Percentiles rank a stretch among this genome's conserved stretches.
Evolutionary conservation across 2,797 vertebrate species (phyloP).

Genomic region (Hippopotamyrus pictus): DNA sequence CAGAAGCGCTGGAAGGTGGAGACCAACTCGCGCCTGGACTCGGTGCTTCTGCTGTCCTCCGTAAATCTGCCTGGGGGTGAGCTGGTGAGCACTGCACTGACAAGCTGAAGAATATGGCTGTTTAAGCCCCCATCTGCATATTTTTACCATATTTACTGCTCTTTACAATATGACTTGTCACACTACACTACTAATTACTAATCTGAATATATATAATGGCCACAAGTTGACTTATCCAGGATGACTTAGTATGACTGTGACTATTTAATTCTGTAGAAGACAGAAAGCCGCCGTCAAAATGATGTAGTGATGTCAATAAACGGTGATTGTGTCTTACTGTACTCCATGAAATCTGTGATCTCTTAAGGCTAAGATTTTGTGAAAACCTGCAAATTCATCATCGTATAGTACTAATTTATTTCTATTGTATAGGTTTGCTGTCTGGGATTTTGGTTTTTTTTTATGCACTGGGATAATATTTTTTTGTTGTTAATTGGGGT

Average conservation of each 20-base stretch:
- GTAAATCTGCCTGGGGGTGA: constrained; percentile 95
- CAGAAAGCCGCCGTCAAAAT: constrained; percentile 10
- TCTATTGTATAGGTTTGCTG: not conserved
- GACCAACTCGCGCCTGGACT: constrained; percentile 88
- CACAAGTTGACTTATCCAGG: not conserved
- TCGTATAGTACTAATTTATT: not conserved
- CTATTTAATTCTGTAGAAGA: no score
- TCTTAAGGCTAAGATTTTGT: not conserved
- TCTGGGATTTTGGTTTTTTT: not conserved
- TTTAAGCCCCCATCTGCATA: not conserved
- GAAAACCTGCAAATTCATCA: not conserved
- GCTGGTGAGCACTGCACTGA: constrained; percentile 69
- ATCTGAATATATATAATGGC: not conserved
- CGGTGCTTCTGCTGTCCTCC: constrained; percentile 82
- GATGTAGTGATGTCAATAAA: constrained; percentile 15
- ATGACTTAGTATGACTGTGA: not conserved
- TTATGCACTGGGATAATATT: not conserved
- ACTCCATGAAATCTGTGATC: not conserved
- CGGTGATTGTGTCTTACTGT: not conserved
- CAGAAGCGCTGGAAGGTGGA: constrained; percentile 96
- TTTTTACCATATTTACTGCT: not conserved
- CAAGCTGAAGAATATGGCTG: not conserved
- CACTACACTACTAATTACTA: not conserved
- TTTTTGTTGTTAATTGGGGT: not conserved
- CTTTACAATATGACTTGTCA: not conserved